A percentile compares a stretch with the other conserved stretches of the same genome.
Evolutionary conservation across 2,797 vertebrate species (phyloP).

Genomic region (Pseudochirops corinnae): DNA sequence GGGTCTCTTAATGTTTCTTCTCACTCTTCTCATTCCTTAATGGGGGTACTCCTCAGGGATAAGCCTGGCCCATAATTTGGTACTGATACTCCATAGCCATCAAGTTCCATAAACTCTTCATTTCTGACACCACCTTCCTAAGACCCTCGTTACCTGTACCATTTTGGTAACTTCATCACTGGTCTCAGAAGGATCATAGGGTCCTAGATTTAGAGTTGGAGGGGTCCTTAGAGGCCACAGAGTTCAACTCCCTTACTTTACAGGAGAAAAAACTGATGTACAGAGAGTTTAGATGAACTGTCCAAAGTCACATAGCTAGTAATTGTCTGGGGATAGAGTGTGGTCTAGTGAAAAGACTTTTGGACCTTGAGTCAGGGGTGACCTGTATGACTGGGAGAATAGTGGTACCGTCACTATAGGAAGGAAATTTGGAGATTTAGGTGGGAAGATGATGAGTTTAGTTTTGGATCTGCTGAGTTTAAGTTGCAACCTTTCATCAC

Average conservation of each 20-base stretch:
- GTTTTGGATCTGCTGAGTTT: background rate
- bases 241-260: background rate
- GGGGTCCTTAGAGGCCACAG: background rate
- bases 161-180: background rate
- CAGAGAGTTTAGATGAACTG: background rate
- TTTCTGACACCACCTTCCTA: background rate
- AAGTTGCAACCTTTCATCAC: background rate
- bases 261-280: background rate
- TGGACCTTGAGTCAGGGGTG: background rate
- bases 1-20: constrained; percentile 10
- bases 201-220: background rate
- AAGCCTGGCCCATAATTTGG: background rate
- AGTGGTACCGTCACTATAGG: background rate
- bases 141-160: background rate
- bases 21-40: constrained; percentile 1
- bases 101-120: background rate
- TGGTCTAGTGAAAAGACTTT: background rate
- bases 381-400: background rate
- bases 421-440: background rate
- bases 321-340: background rate
- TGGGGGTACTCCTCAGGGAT: background rate
- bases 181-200: background rate
- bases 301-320: background rate
- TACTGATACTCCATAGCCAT: background rate
- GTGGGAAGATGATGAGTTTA: background rate